phyloP scores from a whole-genome alignment of 2,888 invertebrate species.

The Drosophila mayaguana region DNA sequence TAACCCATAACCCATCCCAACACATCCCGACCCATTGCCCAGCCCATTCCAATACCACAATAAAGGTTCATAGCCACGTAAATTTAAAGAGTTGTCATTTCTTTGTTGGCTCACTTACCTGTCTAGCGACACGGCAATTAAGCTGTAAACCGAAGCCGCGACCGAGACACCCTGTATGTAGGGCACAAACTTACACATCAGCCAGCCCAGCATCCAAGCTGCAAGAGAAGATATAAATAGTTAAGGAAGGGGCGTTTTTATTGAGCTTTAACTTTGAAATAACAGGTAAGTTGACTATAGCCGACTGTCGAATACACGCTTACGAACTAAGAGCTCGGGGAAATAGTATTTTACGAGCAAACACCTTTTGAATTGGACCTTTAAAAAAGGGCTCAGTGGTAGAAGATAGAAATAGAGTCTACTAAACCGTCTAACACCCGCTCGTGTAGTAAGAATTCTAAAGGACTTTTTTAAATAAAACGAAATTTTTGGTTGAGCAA shows the following conservation, averaged over 20 bases:
- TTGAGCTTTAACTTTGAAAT: constrained; percentile 58
- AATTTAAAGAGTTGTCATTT: constrained; percentile 29
- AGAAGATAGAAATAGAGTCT: neutral
- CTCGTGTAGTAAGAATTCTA: neutral
- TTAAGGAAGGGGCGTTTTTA: constrained; percentile 13
- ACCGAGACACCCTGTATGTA: constrained; percentile 98
- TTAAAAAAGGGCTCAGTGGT: neutral
- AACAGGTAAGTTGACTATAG: neutral
- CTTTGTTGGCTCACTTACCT: constrained; percentile 88
- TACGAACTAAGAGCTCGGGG: no score
- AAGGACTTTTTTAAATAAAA: neutral
- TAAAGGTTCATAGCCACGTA: constrained; percentile 68
- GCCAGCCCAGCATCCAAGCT: constrained; percentile 98
- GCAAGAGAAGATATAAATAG: constrained; percentile 61
- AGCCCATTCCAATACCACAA: constrained; percentile 47
- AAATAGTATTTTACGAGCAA: neutral
- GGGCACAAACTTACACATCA: constrained; percentile 98
- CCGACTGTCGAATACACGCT: neutral
- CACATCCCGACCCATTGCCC: constrained; percentile 9
- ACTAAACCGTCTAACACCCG: neutral
- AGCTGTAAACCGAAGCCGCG: constrained; percentile 97
- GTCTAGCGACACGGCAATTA: constrained; percentile 97
- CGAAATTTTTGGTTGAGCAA: neutral
- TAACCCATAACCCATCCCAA: neutral
- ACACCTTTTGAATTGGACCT: neutral